phyloP scores from a whole-genome alignment of 2,797 vertebrate genomes.

The Myiothlypis coronata region DNA sequence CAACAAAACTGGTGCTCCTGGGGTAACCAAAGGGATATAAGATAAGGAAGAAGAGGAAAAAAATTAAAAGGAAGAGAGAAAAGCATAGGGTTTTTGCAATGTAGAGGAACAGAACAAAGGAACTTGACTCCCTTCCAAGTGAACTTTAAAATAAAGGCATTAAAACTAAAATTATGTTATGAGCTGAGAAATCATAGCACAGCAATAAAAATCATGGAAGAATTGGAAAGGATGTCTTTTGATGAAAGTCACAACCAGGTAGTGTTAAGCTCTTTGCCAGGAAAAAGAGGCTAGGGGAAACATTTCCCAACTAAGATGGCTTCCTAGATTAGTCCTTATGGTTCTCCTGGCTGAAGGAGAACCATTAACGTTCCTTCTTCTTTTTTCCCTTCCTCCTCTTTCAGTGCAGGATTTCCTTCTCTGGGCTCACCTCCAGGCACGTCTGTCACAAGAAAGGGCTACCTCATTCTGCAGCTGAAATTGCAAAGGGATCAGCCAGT shows the following conservation, averaged over 20 bases:
- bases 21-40: not conserved
- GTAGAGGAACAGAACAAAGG: not conserved
- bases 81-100: not conserved
- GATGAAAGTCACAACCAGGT: not conserved
- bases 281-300: not conserved
- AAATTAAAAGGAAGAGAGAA: not conserved
- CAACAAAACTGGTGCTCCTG: not conserved
- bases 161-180: not conserved
- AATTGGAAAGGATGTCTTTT: not conserved
- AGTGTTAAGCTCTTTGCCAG: not conserved
- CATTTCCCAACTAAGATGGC: not conserved
- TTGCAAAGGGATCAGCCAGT: not conserved
- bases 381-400: not conserved
- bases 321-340: not conserved
- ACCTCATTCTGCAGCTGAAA: not conserved
- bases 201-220: not conserved
- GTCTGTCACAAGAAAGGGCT: not conserved
- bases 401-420: not conserved
- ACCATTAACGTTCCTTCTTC: not conserved
- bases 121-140: not conserved
- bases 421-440: not conserved
- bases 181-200: not conserved
- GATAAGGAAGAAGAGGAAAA: not conserved
- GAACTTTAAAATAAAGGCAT: not conserved
- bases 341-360: not conserved